Base-by-base conservation (phyloP, 2,113 vertebrate genomes). In the Aldabrachelys gigantea region DNA sequence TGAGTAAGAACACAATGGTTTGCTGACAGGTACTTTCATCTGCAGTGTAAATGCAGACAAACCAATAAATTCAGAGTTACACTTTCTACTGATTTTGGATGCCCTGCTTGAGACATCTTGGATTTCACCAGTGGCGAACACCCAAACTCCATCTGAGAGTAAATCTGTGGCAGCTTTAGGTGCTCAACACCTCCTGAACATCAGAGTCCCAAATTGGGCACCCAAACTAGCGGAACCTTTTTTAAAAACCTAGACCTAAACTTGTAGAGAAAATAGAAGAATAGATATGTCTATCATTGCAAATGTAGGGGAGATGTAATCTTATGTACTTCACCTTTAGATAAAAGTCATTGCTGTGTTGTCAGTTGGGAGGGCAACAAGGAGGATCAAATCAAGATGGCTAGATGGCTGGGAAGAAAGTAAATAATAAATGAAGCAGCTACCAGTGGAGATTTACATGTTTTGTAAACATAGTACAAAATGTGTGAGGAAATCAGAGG, bases 301-400 rank as follows among this genome's bases (percentile, higher is more conserved):
- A 79, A 89, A 83, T 41, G 56, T 0, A 0, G 0, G 0, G 83
- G 22, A 5, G 5, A 22, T 25, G 75, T 16, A 25, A 27, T 24
- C 69, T 21, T 72, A 2, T 31, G 57, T 92, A 25, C 2, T 4
- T 22, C 0, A 9, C 10, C 38, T 24, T 38, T 75, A 75, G 22
- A 75, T 75, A 11, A 24, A 41, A 75, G 72, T 10, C 10, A 44
- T 25, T 8, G 19, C 35, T 69, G 35, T 69, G 31, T n/a, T 44
- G 38, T 24, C 19, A 22, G 72, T 21, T 24, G 22, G 22, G 38
- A 19, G 21, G 11, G 21, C 72, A 75, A 38, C 38, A 75, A 22
- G 21, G 38, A 35, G 14, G 35, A 31, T 69, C 8, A 69, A 8
- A n/a, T 69, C 62, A n/a, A n/a, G 17, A 69, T n/a, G 16, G 35